Evolutionary conservation across 2,113 vertebrate species (phyloP).

Genomic region (Caloenas nicobarica): DNA sequence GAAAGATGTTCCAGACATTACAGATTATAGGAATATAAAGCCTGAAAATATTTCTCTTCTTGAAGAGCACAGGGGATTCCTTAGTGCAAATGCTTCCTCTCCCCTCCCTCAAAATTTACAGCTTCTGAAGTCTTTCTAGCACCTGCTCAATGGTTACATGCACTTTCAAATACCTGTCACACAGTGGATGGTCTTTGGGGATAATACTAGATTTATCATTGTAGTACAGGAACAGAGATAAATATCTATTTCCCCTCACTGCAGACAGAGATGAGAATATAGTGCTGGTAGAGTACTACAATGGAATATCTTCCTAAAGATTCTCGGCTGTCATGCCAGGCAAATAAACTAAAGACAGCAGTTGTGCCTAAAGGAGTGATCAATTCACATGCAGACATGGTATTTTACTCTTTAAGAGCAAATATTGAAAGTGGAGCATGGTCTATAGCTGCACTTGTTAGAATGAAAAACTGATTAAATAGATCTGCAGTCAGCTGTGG

Average conservation of each 20-base stretch:
- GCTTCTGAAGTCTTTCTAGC: background rate
- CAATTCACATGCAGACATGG: background rate
- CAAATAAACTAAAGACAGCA: background rate
- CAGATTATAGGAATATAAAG: background rate
- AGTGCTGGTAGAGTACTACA: background rate
- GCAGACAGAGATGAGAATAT: background rate
- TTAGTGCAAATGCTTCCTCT: background rate
- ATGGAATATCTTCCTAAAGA: background rate
- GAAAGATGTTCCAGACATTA: background rate
- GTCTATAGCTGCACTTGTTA: background rate
- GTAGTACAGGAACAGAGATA: background rate
- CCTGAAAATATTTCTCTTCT: slow-evolving; percentile 4
- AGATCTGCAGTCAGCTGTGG: background rate
- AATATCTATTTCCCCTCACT: background rate
- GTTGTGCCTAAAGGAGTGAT: background rate
- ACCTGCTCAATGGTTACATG: background rate
- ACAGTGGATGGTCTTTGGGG: background rate
- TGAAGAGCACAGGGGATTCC: slow-evolving; percentile 2
- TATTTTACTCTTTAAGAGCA: background rate
- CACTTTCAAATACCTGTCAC: slow-evolving; percentile 18
- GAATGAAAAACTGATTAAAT: background rate
- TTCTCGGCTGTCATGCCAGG: background rate
- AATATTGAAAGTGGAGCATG: background rate
- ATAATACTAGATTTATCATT: background rate
- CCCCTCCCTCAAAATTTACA: background rate